Evolutionary conservation across 1,140 invertebrate genomes (phyloP), one percentile per base, ranked within the genome.

Genomic region (Diorhabda elongata): DNA sequence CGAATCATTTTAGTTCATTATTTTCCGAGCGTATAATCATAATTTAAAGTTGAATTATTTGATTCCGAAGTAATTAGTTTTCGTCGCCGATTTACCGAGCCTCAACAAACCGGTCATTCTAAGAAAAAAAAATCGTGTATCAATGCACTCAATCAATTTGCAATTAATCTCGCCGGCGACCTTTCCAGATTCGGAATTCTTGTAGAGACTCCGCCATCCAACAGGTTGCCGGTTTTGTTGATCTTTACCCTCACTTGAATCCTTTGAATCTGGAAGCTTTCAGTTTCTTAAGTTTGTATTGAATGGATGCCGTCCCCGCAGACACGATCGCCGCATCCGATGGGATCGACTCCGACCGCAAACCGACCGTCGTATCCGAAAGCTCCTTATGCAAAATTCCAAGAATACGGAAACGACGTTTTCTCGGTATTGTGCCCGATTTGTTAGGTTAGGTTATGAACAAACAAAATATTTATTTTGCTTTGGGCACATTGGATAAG

Each of bases 211-310:
- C 45, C 64, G 11, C 42, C 63, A 68, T 58, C 67, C 68, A 73
- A 73, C 71, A 73, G 69, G 69, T 73, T 73, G 71, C 66, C 45
- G 71, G 64, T 65, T 65, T 47, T 9, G 66, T 68, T 73, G 71
- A 73, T 70, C 71, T 73, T 70, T 73, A 73, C 69, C 71, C 71
- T 73, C 70, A 52, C 71, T 63, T 64, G 66, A 70, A 68, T 73
- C 71, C 71, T 73, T 73, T 70, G 71, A 73, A 70, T 68, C 69
- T 56, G 68, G 69, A 58, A 67, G 64, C 69, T 72, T 72, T 68
- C 69, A 47, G 70, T 70, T 70, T 68, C 70, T 73, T 68, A 73
- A 58, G 66, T 67, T 9, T 69, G 71, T 63, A 64, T 65, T 65
- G 56, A 65, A 56, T 65, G 64, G 64, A 26, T 9, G 64, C 42